A percentile compares a stretch with the other conserved stretches of the same genome.
These are phyloP conservation scores for Chironomus tentans DNA, from an alignment of 2,888 invertebrate genomes.

Conservation along the genomic window DNA sequence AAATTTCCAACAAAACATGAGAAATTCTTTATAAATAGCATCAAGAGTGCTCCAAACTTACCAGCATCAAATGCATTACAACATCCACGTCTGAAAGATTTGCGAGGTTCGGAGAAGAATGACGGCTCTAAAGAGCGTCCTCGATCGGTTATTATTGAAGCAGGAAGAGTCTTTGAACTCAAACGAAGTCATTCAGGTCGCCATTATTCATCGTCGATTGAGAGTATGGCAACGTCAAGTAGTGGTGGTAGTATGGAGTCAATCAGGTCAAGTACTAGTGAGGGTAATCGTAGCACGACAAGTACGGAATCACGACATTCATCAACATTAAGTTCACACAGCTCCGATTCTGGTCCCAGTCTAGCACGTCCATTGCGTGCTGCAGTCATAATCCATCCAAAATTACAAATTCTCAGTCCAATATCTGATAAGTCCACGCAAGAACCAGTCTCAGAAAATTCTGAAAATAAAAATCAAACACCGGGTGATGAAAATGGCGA, in stretches of 20 bases:
- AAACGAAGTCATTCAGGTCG: slow-evolving; percentile 50
- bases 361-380: slow-evolving; percentile 53
- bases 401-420: slow-evolving; percentile 77
- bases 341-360: slow-evolving; percentile 62
- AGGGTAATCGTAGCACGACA: slow-evolving; percentile 75
- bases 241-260: slow-evolving; percentile 85
- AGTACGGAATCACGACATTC: slow-evolving; percentile 78
- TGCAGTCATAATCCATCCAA: slow-evolving; percentile 62
- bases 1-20: slow-evolving; percentile 66
- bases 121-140: slow-evolving; percentile 62
- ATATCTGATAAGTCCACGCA: slow-evolving; percentile 86
- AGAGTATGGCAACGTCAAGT: slow-evolving; percentile 80
- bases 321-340: slow-evolving; percentile 75
- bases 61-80: slow-evolving; percentile 56
- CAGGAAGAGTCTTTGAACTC: slow-evolving; percentile 63
- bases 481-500: slow-evolving; percentile 55
- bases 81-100: slow-evolving; percentile 61
- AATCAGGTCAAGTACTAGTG: slow-evolving; percentile 70
- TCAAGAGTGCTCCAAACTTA: slow-evolving; percentile 70
- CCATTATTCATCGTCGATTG: slow-evolving; percentile 55
- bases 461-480: slow-evolving; percentile 68
- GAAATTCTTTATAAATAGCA: slow-evolving; percentile 54
- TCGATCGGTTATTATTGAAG: slow-evolving; percentile 49
- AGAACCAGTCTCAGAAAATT: slow-evolving; percentile 74
- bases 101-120: slow-evolving; percentile 62